Evolutionary conservation across 2,888 invertebrate genomes (phyloP), one percentile per base, ranked within the genome.

Genomic region (Lasioglossum zephyrum): DNA sequence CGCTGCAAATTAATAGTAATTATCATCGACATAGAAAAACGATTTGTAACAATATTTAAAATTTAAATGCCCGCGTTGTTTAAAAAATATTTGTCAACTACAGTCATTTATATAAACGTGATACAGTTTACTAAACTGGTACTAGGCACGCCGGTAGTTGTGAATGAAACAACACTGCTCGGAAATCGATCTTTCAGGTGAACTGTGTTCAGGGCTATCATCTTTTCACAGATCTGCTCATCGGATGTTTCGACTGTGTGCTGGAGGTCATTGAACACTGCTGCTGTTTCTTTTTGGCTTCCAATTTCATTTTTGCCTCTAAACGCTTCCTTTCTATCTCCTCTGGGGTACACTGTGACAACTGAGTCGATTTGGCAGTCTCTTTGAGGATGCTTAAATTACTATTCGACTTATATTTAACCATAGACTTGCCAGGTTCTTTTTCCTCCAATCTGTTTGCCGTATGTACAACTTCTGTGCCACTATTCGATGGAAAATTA

Each of bases 321-420:
- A 96, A 94, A 86, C 96, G 96, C 91, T 97, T 97, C 91, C 95
- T 96, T 92, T 96, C 96, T 76, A 97, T 97, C 95, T 97, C 96
- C 86, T 96, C 96, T 60, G 96, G 96, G 39, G 96, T 96, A 91
- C 96, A 96, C 0, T 77, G 86, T 31, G 76, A 16, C 0, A 81
- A 44, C n/a, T 91, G 92, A 53, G 87, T 87, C 8, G 86, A 82
- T 66, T 86, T 89, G 6, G 74, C 63, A 6, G 16, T 22, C 57
- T 89, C 83, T 16, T 75, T 86, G 36, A 31, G 31, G n/a, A 8
- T 81, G 49, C 11, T 63, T 44, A 89, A 85, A 84, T 77, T 88
- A 72, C 83, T 86, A 66, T 84, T 81, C 9, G 91, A 90, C 53
- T 87, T 82, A 57, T 84, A 79, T 76, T 81, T 89, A 80, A 83